These are phyloP conservation scores for Hippocampus abdominalis DNA, from an alignment of 2,113 vertebrate genomes.

Conservation along the genomic window DNA sequence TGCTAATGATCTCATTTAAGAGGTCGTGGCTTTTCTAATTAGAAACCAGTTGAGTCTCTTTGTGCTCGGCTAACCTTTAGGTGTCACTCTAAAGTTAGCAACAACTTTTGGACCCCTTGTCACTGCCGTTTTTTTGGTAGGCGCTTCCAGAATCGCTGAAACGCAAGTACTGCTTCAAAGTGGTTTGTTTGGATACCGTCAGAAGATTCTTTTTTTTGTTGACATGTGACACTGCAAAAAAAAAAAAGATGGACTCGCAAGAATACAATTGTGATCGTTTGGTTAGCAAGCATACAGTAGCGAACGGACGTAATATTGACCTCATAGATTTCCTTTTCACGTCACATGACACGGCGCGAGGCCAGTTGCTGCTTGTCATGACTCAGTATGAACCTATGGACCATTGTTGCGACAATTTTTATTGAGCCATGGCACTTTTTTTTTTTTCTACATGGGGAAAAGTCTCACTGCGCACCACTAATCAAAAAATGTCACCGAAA, in stretches of 20 bases:
- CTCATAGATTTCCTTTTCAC: too few relatives aligned
- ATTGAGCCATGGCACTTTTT: too few relatives aligned
- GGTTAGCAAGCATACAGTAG: too few relatives aligned
- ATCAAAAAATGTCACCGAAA: too few relatives aligned
- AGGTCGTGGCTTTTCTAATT: constrained; percentile 64
- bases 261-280: background rate
- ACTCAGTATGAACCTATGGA: too few relatives aligned
- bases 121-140: constrained; percentile 16
- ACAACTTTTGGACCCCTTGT: constrained; percentile 28
- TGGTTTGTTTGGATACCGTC: constrained; percentile 1
- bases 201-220: background rate
- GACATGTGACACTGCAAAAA: background rate
- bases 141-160: constrained; percentile 20
- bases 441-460: too few relatives aligned
- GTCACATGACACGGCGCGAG: too few relatives aligned
- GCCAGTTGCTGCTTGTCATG: too few relatives aligned
- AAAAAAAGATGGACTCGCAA: background rate
- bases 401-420: too few relatives aligned
- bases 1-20: constrained; percentile 69
- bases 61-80: constrained; percentile 34
- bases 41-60: constrained; percentile 40
- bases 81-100: constrained; percentile 54
- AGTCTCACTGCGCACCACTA: too few relatives aligned
- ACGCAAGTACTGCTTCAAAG: background rate
- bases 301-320: too few relatives aligned